Evolutionary conservation across 2,113 vertebrate genomes (phyloP), one percentile per base, ranked within the genome.

Genomic region (Gobio gobio): DNA sequence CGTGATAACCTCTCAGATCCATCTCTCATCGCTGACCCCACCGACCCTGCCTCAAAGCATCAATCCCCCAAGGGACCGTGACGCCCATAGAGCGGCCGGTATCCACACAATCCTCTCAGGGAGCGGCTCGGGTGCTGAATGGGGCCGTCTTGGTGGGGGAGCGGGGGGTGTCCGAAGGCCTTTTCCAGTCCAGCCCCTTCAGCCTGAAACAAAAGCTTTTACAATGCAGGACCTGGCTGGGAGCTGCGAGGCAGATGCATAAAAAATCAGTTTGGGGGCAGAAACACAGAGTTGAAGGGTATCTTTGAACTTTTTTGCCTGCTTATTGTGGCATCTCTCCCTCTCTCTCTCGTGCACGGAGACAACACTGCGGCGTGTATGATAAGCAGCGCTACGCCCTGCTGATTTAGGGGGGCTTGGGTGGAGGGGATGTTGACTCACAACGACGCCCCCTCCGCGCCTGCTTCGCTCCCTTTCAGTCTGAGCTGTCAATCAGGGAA

Each of bases 401-500:
- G 59, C 83, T 76, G 86, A 36, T 82, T 75, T 66, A 72, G 33
- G 81, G 64, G 81, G 78, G 78, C 26, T 64, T 59, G 78, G 40
- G 78, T 33, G 59, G 78, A 80, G 40, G 78, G 47, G 66, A 83
- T 70, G 66, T 83, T 72, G 64, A 83, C 64, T 70, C 81, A 56
- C 33, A 58, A 61, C 49, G 29, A 56, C n/a, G n/a, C 78, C 58
- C 40, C 58, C 54, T 22, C 29, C 54, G 10, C 5, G 20, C 33
- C 63, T 18, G 49, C 36, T 76, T 22, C 43, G 2, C 22, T 22
- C 58, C 16, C 45, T 86, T 79, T 81, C 76, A 77, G 83, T 87
- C 77, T 72, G 78, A 84, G 76, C 83, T 72, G 86, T 82, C 83
- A 87, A 61, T 87, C 78, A 87, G 78, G 47, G 58, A 84, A 85